phyloP scores from a whole-genome alignment of 2,888 invertebrate genomes.

The Drosophila meridiana region DNA sequence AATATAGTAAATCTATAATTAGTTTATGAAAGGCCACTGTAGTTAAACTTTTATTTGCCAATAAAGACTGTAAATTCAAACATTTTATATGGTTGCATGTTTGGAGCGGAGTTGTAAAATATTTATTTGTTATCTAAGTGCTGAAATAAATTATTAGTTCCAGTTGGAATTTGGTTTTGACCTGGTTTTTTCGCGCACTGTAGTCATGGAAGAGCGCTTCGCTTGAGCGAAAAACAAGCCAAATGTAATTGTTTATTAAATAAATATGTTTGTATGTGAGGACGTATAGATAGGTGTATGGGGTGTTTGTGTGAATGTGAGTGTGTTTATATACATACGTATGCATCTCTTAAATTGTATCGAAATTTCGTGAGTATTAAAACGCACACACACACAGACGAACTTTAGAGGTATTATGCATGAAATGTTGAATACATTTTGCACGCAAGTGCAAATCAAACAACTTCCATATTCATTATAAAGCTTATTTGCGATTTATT shows the following conservation, averaged over 20 bases:
- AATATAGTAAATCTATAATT: too few species aligned
- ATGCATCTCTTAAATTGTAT: slow-evolving; percentile 26
- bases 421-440: slow-evolving; percentile 26
- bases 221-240: slow-evolving; percentile 38
- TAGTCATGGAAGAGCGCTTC: slow-evolving; percentile 67
- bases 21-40: too few species aligned
- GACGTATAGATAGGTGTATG: not conserved
- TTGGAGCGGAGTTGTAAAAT: not conserved
- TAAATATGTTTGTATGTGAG: slow-evolving; percentile 23
- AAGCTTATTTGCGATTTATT: slow-evolving; percentile 32
- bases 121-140: not conserved
- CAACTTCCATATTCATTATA: slow-evolving; percentile 57
- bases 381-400: slow-evolving; percentile 5
- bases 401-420: slow-evolving; percentile 34
- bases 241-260: slow-evolving; percentile 42
- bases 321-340: not conserved
- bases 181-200: slow-evolving; percentile 34
- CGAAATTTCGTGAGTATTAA: slow-evolving; percentile 28
- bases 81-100: not conserved
- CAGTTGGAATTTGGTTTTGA: slow-evolving; percentile 4
- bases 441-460: slow-evolving; percentile 58
- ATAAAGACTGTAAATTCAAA: not conserved
- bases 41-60: not conserved
- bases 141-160: not conserved
- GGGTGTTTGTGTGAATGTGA: not conserved